Evolutionary conservation across 2,888 invertebrate species (phyloP), one percentile per base, ranked within the genome.

Genomic region (Tetrapedia diversipes): DNA sequence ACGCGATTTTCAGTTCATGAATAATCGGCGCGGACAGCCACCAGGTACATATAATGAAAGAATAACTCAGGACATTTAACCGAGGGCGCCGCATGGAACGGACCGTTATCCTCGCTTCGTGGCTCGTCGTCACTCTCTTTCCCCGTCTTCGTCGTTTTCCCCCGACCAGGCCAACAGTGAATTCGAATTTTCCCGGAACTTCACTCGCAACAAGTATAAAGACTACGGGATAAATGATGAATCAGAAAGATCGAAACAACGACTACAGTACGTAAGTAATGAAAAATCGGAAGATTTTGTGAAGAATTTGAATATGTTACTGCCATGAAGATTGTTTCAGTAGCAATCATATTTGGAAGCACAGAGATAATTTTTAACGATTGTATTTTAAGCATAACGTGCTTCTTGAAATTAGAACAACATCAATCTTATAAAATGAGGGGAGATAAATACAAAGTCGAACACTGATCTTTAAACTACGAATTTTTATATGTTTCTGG

Each of bases 81-180:
- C 84, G 87, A n/a, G 87, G 89, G 89, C 91, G 90, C 88, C 89
- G 88, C 87, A 86, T 87, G 91, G 91, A 91, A 91, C 91, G 90
- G 87, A 88, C 91, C 91, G 91, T 91, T 91, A 91, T 80, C 83
- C 79, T 80, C 66, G 81, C 73, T 78, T 74, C 82, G 68, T 59
- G 54, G 56, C 60, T 34, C 80, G 72, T 76, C 61, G 72, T 77
- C 79, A 78, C 66, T 71, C 77, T 72, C 45, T 27, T 74, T 59
- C 51, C 41, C 43, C 43, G 34, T 43, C 32, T 16, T 51, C n/a
- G 8, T 16, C 37, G 16, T 19, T 37, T 27, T n/a, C 11, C 34
- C 8, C 32, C 53, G 37, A 24, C 39, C 53, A 32, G 27, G 39
- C 43, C 74, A 63, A 68, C 51, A 74, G 77, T 29, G 71, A 76